Percentiles rank a stretch among this genome's conserved stretches.
Conservation (phyloP, 2,113 vertebrate genomes). For the Gracilinanus agilis region DNA sequence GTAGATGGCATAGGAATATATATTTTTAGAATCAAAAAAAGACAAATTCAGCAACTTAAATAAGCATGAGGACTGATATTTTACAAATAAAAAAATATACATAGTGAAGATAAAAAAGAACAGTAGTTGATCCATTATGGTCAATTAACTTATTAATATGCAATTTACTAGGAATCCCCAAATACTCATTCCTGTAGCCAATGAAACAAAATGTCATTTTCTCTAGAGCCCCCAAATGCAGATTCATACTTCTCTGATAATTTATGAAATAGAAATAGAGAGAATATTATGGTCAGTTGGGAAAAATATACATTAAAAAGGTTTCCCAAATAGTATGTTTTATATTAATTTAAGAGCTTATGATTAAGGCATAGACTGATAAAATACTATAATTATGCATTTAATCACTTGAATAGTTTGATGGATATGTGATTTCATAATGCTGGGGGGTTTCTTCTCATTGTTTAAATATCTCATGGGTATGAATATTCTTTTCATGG, state of each 20-base stretch:
- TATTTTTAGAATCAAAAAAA: neutral
- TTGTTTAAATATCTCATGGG: neutral
- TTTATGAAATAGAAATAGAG: neutral
- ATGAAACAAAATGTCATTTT: neutral
- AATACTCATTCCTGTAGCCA: neutral
- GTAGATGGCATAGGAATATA: neutral
- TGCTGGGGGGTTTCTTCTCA: neutral
- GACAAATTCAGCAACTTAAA: neutral
- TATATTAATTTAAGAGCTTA: neutral
- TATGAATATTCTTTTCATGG: neutral
- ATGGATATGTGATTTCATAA: neutral
- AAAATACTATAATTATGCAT: neutral
- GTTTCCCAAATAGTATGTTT: neutral
- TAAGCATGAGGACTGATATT: neutral
- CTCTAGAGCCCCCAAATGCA: neutral
- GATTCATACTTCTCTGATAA: neutral
- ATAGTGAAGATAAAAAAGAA: neutral
- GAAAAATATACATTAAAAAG: neutral
- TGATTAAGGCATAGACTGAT: neutral
- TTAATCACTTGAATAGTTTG: neutral
- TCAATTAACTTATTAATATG: neutral
- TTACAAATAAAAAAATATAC: neutral
- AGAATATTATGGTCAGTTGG: neutral
- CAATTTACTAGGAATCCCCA: neutral
- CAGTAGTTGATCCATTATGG: neutral